Base-by-base conservation (phyloP, 2,113 vertebrate species). In the Megatriorchis doriae region DNA sequence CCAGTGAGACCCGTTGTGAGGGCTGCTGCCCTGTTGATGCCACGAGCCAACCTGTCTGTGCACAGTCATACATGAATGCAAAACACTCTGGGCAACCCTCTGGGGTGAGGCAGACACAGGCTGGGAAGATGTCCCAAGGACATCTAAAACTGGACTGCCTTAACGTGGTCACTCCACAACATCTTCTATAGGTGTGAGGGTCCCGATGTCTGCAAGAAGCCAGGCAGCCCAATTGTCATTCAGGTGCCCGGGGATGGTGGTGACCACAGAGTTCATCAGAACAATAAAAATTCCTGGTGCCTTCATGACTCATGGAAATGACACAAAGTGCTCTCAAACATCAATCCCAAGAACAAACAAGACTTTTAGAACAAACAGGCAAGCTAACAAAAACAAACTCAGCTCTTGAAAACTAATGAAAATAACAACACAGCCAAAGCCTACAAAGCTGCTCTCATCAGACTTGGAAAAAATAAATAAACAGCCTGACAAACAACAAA, bases 271-370 rank as follows among this genome's bases (percentile, higher is more conserved):
- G 25, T 38, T 90, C 71, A 78, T 61, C 40, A 31, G 36, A 71
- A 34, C 5, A 70, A 53, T 82, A 74, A 95, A 83, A 71, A 85
- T 55, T 85, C 52, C 73, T 32, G 8, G 38, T 81, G 70, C 65
- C 50, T 91, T 93, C 50, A 19, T 0, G 0, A 66, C 15, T 62
- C 50, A n/a, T 38, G 42, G 32, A 93, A 94, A 82, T 45, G 36
- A 34, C 66, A 88, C 32, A 68, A 65, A 80, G 10, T 42, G 1
- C 74, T 92, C 70, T 91, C 58, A 56, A 68, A 92, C 45, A 53
- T 81, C 68, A 96, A 89, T 87, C 52, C 40, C 27, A 91, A 91
- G 74, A 93, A 94, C n/a, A 96, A 94, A 86, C 65, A 95, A 82
- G 45, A 89, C 58, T 90, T 82, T 16, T 43, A 83, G 67, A 85